Conservation (phyloP, 1,140 invertebrate species). For the Trichoplusia ni region DNA sequence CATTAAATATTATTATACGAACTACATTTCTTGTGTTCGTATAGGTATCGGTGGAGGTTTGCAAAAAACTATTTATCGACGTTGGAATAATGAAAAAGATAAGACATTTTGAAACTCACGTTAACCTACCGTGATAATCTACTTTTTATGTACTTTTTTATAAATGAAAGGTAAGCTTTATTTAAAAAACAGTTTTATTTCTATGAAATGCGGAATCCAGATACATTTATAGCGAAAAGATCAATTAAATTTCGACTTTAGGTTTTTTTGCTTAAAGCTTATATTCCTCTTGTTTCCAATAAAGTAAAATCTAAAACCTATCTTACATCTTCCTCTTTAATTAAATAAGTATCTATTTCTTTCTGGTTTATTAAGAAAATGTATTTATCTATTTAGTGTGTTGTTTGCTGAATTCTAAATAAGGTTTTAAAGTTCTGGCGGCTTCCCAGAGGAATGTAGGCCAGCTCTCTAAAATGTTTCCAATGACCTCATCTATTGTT, state of each 20-base stretch:
- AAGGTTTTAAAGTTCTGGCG: slow-evolving; percentile 5
- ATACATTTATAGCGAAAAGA: slow-evolving; percentile 16
- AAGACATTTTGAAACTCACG: slow-evolving; percentile 42
- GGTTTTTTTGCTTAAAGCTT: no score
- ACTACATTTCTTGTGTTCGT: slow-evolving; percentile 2
- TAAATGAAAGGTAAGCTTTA: no score
- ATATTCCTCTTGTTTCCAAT: no score
- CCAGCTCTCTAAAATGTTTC: slow-evolving; percentile 1
- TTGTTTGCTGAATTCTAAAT: background rate
- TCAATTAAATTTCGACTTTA: slow-evolving; percentile 19
- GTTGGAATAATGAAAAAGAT: slow-evolving; percentile 8
- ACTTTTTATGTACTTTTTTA: no score
- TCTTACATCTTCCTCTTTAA: background rate
- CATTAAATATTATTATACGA: background rate
- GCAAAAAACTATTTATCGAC: background rate
- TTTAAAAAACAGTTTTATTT: no score
- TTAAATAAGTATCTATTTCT: background rate
- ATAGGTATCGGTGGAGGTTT: background rate
- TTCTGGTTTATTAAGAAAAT: background rate
- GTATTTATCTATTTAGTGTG: slow-evolving; percentile 12
- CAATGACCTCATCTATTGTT: slow-evolving; percentile 20
- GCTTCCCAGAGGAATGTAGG: background rate
- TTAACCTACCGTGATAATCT: no score
- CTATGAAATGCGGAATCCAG: no score
- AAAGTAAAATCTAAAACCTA: no score